Conservation (phyloP, 2,797 vertebrate genomes). For the Dallia pectoralis region DNA sequence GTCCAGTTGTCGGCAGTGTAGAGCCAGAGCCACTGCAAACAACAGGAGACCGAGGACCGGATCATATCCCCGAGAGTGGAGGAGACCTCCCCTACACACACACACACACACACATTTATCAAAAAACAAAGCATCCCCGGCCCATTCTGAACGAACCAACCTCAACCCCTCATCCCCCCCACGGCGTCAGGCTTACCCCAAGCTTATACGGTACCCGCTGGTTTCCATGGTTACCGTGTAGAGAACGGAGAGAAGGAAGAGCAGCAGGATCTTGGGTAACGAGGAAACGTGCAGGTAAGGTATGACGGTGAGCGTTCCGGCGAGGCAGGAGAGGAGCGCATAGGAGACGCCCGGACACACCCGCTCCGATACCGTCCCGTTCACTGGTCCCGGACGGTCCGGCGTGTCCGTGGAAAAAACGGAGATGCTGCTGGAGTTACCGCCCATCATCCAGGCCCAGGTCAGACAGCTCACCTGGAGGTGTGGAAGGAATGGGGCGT, state of each 20-base stretch:
- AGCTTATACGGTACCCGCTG: conserved; percentile 85
- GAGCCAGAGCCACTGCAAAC: conserved; percentile 86
- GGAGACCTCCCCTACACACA: conserved; percentile 73
- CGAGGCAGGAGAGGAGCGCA: conserved; percentile 89
- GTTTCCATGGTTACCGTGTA: conserved; percentile 93
- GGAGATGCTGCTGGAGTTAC: conserved; percentile 74
- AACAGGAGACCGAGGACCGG: conserved; percentile 88
- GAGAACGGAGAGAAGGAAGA: conserved; percentile 86
- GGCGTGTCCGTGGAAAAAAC: conserved; percentile 68
- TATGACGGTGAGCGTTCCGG: conserved; percentile 87
- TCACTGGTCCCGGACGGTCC: conserved; percentile 57
- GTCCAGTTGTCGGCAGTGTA: conserved; percentile 95
- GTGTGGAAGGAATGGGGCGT: background rate
- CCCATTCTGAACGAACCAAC: conserved; percentile 6
- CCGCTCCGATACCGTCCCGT: conserved; percentile 69
- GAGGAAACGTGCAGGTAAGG: conserved; percentile 95
- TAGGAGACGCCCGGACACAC: conserved; percentile 86
- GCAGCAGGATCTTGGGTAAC: conserved; percentile 90
- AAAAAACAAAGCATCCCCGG: background rate
- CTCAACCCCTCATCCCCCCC: background rate
- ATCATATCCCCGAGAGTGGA: conserved; percentile 83
- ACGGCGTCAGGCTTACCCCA: conserved; percentile 78
- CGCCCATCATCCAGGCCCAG: conserved; percentile 70
- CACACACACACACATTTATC: conserved; percentile 57
- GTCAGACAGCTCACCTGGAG: conserved; percentile 88